Evolutionary conservation across 2,888 invertebrate species (phyloP), one percentile per base, ranked within the genome.

Genomic region (Lycaena phlaeas): DNA sequence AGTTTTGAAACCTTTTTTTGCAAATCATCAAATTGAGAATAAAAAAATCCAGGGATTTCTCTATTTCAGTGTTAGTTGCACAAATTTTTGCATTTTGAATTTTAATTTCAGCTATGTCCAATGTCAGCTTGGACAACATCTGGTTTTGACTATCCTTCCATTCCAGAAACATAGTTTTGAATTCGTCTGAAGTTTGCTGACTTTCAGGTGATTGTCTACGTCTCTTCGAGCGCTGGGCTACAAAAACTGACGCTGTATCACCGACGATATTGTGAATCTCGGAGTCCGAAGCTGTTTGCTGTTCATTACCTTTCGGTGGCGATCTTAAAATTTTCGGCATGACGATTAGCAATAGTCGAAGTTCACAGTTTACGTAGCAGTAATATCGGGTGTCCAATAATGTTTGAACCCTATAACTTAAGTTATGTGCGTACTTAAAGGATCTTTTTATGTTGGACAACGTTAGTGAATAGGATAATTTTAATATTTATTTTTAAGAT

Each of bases 71-170:
- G 11, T 34, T 34, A 12, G 18, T 12, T 5, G 9, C 17, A 14
- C 15, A 34, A 3, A 34, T 34, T 34, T 22, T 34, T 10, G 34
- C 6, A 14, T 34, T 34, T 6, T 34, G 34, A 17, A 34, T 3
- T 15, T 18, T 34, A 7, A 29, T 29, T 29, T 29, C 14, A 7
- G 14, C 29, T 6, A 29, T n/a, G 9, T 29, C 29, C 9, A 14
- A 12, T 12, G n/a, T 14, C 14, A 29, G n/a, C 9, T 29, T 29
- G 12, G 29, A 29, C 3, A 14, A 7, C 1, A 9, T n/a, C 9
- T 12, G 7, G 2, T 11, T 7, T 12, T 28, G 28, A 5, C 28
- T 28, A 6, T 14, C 28, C 14, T 28, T 28, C 28, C 28, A 28
- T 12, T 28, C 11, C 7, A 29, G 14, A 14, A 29, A 29, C 14